A percentile compares a stretch with the other conserved stretches of the same genome.
phyloP scores from a whole-genome alignment of 2,888 invertebrate species.

The Elmis aenea region DNA sequence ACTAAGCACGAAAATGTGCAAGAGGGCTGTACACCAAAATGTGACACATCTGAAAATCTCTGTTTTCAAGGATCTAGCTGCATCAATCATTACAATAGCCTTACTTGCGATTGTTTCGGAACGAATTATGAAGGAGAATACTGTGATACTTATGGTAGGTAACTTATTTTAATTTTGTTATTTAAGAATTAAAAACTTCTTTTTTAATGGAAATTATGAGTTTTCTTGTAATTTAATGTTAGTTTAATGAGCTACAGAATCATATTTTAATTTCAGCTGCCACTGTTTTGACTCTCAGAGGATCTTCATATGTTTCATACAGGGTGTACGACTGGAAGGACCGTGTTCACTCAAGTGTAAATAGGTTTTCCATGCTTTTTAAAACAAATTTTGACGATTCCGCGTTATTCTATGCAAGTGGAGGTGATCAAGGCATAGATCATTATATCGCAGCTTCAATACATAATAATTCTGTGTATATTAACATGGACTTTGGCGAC shows the following conservation, averaged over 20 bases:
- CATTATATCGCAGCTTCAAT: slow-evolving; percentile 88
- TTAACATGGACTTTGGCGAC: slow-evolving; percentile 84
- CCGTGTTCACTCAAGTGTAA: slow-evolving; percentile 80
- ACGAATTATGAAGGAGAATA: slow-evolving; percentile 87
- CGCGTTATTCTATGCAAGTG: slow-evolving; percentile 87
- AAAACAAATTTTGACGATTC: slow-evolving; percentile 90
- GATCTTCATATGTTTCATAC: slow-evolving; percentile 89
- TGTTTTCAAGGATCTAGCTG: slow-evolving; percentile 86
- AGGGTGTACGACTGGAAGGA: slow-evolving; percentile 91
- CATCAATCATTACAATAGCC: slow-evolving; percentile 85
- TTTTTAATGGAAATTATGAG: too few species aligned
- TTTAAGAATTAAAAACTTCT: too few species aligned
- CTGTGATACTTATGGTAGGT: slow-evolving; percentile 87
- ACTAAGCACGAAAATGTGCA: slow-evolving; percentile 86
- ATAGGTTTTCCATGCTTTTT: slow-evolving; percentile 83
- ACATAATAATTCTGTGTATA: slow-evolving; percentile 73
- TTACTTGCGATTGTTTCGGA: slow-evolving; percentile 90
- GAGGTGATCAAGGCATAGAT: slow-evolving; percentile 80
- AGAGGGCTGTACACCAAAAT: slow-evolving; percentile 83
- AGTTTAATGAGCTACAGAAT: too few species aligned
- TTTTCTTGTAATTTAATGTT: too few species aligned
- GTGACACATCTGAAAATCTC: slow-evolving; percentile 72
- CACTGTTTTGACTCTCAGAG: slow-evolving; percentile 79
- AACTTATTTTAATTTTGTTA: too few species aligned
- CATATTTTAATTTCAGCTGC: slow-evolving; percentile 79